Evolutionary conservation across 2,113 vertebrate species (phyloP).

Genomic region (Columbina picui): DNA sequence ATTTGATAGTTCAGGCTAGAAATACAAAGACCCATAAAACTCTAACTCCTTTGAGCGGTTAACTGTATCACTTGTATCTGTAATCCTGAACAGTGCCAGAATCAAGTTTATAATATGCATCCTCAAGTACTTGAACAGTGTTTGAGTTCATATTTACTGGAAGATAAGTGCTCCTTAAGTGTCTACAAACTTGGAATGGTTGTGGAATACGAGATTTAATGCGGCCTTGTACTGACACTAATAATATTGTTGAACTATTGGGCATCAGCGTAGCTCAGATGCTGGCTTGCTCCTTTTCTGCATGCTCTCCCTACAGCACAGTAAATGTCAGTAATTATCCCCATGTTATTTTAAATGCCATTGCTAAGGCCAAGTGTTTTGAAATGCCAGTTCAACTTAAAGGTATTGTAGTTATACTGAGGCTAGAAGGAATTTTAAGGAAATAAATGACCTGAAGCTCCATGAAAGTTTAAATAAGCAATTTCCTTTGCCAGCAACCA

Average conservation of each 20-base stretch:
- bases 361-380: conserved; percentile 9
- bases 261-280: background rate
- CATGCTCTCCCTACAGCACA: background rate
- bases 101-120: background rate
- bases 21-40: background rate
- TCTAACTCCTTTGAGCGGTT: background rate
- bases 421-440: background rate
- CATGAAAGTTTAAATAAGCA: background rate
- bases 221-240: background rate
- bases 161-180: conserved; percentile 27
- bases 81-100: background rate
- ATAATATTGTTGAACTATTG: background rate
- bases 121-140: conserved; percentile 3
- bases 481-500: background rate
- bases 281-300: background rate
- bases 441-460: background rate
- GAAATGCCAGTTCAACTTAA: conserved; percentile 39
- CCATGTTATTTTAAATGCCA: conserved; percentile 31
- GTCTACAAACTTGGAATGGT: conserved; percentile 3
- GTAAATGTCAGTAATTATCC: conserved; percentile 58
- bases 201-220: background rate
- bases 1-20: background rate
- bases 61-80: background rate
- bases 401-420: background rate
- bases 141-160: conserved; percentile 43